phyloP scores from a whole-genome alignment of 2,888 invertebrate genomes.

The Volucella inflata region DNA sequence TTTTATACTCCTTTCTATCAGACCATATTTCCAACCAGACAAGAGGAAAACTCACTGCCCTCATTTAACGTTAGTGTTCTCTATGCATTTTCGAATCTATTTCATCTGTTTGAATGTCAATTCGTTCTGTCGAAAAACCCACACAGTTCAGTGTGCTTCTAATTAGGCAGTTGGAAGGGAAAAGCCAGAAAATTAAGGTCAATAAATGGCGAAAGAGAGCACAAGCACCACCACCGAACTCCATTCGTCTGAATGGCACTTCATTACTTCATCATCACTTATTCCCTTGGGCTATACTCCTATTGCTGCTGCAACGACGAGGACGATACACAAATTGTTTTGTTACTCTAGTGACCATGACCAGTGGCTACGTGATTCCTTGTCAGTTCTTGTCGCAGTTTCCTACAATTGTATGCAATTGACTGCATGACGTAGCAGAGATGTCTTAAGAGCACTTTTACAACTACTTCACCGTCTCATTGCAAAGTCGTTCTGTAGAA shows the following conservation, averaged over 20 bases:
- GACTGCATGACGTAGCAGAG: conserved; percentile 14
- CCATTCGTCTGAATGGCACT: not conserved
- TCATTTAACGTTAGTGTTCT: not conserved
- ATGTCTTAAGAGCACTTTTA: not conserved
- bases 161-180: conserved; percentile 20
- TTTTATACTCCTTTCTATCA: conserved; percentile 2
- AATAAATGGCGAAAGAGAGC: conserved; percentile 31
- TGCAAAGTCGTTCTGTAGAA: not conserved
- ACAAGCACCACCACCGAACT: not conserved
- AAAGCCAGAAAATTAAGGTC: conserved; percentile 37
- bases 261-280: conserved; percentile 27
- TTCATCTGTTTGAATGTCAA: not conserved
- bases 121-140: not conserved
- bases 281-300: not conserved
- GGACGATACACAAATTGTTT: not conserved
- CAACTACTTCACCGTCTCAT: not conserved
- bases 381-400: conserved; percentile 35
- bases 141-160: conserved; percentile 4
- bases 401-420: conserved; percentile 11
- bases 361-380: conserved; percentile 37
- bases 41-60: not conserved
- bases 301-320: no score
- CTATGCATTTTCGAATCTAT: not conserved
- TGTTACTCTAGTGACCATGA: conserved; percentile 2
- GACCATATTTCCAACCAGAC: not conserved